These are phyloP conservation scores for Lepidostoma basale DNA, from an alignment of 1,140 invertebrate species.

Conservation along the genomic window DNA sequence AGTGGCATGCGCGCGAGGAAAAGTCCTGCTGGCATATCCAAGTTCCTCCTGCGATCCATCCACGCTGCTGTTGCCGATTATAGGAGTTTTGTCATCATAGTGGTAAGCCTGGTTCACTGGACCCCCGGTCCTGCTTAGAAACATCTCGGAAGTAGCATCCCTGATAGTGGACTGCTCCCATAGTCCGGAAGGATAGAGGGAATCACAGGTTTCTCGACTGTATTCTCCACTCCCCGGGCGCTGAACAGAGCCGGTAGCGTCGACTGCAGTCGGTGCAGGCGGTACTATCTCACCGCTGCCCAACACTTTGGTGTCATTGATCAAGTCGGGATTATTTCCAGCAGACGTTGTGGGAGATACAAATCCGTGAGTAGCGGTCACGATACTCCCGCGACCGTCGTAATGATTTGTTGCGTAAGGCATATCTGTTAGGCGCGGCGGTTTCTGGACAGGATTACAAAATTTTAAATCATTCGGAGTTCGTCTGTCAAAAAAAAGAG, in stretches of 20 bases:
- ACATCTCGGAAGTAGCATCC: conserved; percentile 56
- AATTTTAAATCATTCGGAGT: conserved; percentile 60
- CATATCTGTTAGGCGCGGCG: conserved; percentile 69
- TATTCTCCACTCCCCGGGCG: conserved; percentile 71
- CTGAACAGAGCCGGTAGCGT: conserved; percentile 34
- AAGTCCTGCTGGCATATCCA: conserved; percentile 63
- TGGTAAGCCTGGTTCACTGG: conserved; percentile 61
- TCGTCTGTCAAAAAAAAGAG: conserved; percentile 57
- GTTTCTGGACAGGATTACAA: conserved; percentile 72
- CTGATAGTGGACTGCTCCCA: conserved; percentile 66
- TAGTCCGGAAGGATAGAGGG: conserved; percentile 72
- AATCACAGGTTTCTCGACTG: conserved; percentile 70
- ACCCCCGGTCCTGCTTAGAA: conserved; percentile 61
- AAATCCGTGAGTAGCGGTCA: conserved; percentile 65
- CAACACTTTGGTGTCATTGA: conserved; percentile 73
- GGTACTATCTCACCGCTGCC: conserved; percentile 59
- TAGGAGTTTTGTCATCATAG: conserved; percentile 76
- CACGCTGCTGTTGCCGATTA: conserved; percentile 69
- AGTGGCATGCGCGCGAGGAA: conserved; percentile 57
- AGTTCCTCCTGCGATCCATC: conserved; percentile 63
- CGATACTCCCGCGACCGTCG: conserved; percentile 66
- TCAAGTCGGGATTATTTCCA: conserved; percentile 81
- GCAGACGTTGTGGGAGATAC: conserved; percentile 73
- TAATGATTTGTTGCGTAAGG: conserved; percentile 68
- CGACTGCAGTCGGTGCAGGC: conserved; percentile 48